Evolutionary conservation across 1,140 invertebrate species (phyloP), one percentile per base, ranked within the genome.

Genomic region (Cydia strobilella): DNA sequence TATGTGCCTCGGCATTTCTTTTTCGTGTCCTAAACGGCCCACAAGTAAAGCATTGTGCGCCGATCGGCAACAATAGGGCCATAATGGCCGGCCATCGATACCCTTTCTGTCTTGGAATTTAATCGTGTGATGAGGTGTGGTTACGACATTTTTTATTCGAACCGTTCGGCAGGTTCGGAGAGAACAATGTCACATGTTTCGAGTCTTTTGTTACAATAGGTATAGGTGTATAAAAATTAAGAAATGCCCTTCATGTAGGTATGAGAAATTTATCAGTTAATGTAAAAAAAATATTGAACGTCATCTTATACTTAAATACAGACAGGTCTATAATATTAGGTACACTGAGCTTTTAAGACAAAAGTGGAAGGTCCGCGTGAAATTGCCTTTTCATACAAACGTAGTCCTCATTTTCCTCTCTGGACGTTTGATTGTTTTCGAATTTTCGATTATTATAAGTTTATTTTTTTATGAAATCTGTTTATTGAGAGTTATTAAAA

Each of bases 121-220:
- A 90, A 91, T 90, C 90, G 89, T 90, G 86, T 90, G 89, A 92
- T 90, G 89, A 92, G 90, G 87, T 91, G 86, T 83, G 89, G 87
- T 90, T 88, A 90, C 86, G 87, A 89, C 83, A 88, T 86, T 83
- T 85, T 84, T 87, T 88, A 75, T 79, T 79, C 66, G 71, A 72
- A 77, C 73, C 63, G 78, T 23, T 59, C 18, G 54, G 18, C 54
- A 48, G 45, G 10, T 15, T n/a, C 15, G 13, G 48, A n/a, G 54
- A 59, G 54, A 59, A 59, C 54, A 59, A 59, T 59, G 20, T 59
- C 54, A 59, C 54, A 59, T 59, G 54, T 59, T 23, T 39, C 35
- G 18, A 12, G 20, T 23, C 54, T 23, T 59, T 59, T 59, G 54
- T 59, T 23, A 59, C 15, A 35, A 35, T 35, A 35, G 31, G 31